Base-by-base conservation (phyloP, 1,140 invertebrate genomes). In the Apocrypta bakeri region DNA sequence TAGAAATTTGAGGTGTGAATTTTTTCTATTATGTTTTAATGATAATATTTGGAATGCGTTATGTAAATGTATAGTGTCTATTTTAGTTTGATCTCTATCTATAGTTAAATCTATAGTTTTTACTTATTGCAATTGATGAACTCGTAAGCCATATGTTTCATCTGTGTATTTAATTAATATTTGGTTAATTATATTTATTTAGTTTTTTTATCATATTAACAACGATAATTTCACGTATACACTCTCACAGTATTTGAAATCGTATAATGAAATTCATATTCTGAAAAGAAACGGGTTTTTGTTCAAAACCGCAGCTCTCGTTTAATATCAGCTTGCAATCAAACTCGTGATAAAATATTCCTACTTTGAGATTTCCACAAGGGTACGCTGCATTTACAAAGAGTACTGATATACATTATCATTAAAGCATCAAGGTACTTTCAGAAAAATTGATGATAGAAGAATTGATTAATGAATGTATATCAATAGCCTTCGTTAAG, bases 1-100 rank as follows among this genome's bases (percentile, higher is more conserved):
- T 76, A 63, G 74, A 76, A 64, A 33, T 64, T 74, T 14, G 27
- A 71, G 17, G 14, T 24, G 24, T 66, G 1, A 66, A 66, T 66
- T 25, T 64, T 2, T 48, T 11, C 42, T 4, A 48, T 48, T 56
- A 56, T 7, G 21, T 56, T n/a, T n/a, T 56, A 6, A 56, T 56
- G 48, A 56, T 6, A n/a, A 56, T 21, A 56, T 56, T 56, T 56
- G 48, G 21, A 56, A 56, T 56, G 48, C 48, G 29, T 66, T 66
- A 12, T 27, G 64, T 27, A 66, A 27, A 27, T 83, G 48, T 56
- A 56, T 56, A 56, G 48, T n/a, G 21, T 56, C 3, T 37, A 37
- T 9, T 21, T n/a, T 56, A 56, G 48, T n/a, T 56, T 56, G 48
- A 56, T 56, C 17, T 56, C n/a, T n/a, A 56, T 56, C 14, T 56